A percentile compares a stretch with the other conserved stretches of the same genome.
These are phyloP conservation scores for Tamias sibiricus DNA, from an alignment of 2,113 vertebrate genomes.

Conservation along the genomic window DNA sequence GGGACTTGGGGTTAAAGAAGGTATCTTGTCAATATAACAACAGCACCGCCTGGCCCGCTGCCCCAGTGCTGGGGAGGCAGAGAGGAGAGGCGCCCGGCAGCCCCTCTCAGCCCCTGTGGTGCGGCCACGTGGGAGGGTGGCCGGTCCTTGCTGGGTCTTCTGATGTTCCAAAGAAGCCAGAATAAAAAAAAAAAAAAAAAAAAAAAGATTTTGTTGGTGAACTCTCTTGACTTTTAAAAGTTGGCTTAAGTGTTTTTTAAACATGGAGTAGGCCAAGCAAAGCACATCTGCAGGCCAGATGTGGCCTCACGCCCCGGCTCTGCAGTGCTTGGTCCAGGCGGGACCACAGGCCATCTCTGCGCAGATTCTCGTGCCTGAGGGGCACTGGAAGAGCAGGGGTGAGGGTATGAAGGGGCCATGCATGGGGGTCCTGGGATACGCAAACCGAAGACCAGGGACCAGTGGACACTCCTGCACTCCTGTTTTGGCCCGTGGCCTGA, in stretches of 20 bases:
- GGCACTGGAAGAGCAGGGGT: no score
- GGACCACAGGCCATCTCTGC: neutral
- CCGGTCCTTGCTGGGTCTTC: neutral
- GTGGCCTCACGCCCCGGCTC: neutral
- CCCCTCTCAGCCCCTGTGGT: neutral
- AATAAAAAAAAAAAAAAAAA: neutral
- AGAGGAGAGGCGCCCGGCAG: neutral
- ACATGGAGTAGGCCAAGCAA: neutral
- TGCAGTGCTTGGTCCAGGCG: neutral
- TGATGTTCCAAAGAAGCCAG: slow-evolving; percentile 12
- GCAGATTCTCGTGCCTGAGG: neutral
- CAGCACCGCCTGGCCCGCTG: neutral
- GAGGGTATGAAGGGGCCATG: neutral
- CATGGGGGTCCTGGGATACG: fast-evolving
- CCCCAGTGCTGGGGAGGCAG: neutral
- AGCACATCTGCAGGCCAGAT: slow-evolving; percentile 26
- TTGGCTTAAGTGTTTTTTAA: slow-evolving; percentile 41
- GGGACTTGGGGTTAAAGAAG: neutral
- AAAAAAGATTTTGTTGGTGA: neutral
- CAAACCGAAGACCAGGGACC: neutral
- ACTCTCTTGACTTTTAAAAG: slow-evolving; percentile 8
- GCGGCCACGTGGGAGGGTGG: neutral
- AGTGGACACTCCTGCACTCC: neutral
- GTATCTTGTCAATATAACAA: neutral
- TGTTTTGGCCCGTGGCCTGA: neutral